Base-by-base conservation (phyloP, 2,888 invertebrate genomes). In the Resseliella maxima region DNA sequence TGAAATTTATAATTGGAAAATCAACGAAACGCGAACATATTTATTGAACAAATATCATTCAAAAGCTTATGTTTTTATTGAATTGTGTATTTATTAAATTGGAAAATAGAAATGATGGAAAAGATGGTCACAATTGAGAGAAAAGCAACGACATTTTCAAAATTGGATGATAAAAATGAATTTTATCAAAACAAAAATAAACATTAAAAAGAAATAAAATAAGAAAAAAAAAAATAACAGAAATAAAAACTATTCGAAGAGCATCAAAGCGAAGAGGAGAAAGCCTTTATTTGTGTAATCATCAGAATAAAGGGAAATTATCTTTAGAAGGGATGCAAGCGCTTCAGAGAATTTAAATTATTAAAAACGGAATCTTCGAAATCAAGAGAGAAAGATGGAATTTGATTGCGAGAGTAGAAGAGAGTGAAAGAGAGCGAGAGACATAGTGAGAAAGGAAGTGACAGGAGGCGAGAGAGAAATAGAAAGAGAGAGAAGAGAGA, bases 341-440 rank as follows among this genome's bases (percentile, higher is more conserved):
- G 24, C 83, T 38, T 38, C 6, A 38, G 83, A 83, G 83, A 83
- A 83, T 83, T 38, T 83, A 38, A 83, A 83, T 38, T 83, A 83
- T 83, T 83, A 83, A 83, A n/a, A 83, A 83, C 24, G n/a, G n/a
- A 81, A 38, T 38, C 83, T 0, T 83, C n/a, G 41, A 83, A 83
- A 38, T n/a, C 38, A 36, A 81, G 27, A n/a, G 24, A 59, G 18
- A 41, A 41, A 41, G 12, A 12, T 8, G 41, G 12, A 12, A 41
- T 5, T 8, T 2, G 46, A 18, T 8, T 15, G 18, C n/a, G n/a
- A n/a, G n/a, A n/a, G n/a, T n/a, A n/a, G n/a, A n/a, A n/a, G n/a
- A n/a, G n/a, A n/a, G n/a, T n/a, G n/a, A n/a, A n/a, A n/a, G n/a
- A n/a, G n/a, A n/a, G n/a, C n/a, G n/a, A n/a, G n/a, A n/a, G n/a